Conservation (phyloP, 2,797 vertebrate species). For the Coilia nasus region DNA sequence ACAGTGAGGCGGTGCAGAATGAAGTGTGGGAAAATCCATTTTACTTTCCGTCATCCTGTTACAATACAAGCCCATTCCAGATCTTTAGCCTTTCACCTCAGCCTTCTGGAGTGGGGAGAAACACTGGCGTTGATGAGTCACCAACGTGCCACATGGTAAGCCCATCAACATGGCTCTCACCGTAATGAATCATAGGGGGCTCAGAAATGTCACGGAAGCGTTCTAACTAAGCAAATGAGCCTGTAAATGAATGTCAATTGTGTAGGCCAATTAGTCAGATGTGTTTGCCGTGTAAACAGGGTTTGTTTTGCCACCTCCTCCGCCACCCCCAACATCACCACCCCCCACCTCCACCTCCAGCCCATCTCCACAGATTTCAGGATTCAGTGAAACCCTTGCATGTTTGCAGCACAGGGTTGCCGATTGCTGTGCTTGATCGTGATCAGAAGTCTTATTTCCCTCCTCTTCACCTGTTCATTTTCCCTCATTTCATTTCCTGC, state of each 20-base stretch:
- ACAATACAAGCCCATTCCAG: conserved; percentile 42
- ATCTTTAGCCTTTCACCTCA: conserved; percentile 24
- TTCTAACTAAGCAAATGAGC: conserved; percentile 54
- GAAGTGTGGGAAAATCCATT: conserved; percentile 36
- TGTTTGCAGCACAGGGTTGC: neutral
- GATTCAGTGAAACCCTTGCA: neutral
- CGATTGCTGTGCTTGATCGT: conserved; percentile 24
- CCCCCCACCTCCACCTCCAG: neutral
- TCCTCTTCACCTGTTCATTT: conserved; percentile 33
- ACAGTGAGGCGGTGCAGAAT: conserved; percentile 44
- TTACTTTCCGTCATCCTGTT: conserved; percentile 44
- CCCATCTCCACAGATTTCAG: neutral
- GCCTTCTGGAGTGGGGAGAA: conserved; percentile 38
- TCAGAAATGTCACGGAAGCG: conserved; percentile 54
- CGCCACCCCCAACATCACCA: neutral
- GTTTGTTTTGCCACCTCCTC: conserved; percentile 55
- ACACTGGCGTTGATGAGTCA: conserved; percentile 45
- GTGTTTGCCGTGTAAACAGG: conserved; percentile 64
- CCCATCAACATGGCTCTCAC: conserved; percentile 53
- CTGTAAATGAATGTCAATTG: conserved; percentile 56
- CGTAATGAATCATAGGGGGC: conserved; percentile 29
- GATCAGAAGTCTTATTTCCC: neutral
- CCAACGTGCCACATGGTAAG: conserved; percentile 44
- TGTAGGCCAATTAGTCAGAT: conserved; percentile 55
- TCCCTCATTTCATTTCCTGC: conserved; percentile 44